Conservation (phyloP, 1,140 invertebrate genomes). For the Marisa cornuarietis region DNA sequence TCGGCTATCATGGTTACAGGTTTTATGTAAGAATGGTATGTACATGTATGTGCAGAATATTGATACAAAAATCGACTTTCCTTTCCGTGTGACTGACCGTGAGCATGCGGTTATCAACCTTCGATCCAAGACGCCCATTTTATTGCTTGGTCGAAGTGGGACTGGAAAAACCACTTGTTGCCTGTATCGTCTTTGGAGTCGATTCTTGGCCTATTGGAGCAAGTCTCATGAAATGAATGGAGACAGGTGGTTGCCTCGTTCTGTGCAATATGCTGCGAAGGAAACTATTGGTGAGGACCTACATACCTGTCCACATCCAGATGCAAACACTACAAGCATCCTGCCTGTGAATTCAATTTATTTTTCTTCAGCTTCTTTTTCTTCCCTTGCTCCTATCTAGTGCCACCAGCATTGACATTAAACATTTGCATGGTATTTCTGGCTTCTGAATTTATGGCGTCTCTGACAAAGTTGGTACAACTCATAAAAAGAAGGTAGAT, state of each 20-base stretch:
- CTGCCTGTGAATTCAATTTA: too few relatives aligned
- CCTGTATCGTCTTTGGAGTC: constrained; percentile 58
- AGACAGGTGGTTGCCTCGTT: constrained; percentile 40
- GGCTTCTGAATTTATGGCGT: too few relatives aligned
- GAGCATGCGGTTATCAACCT: constrained; percentile 61
- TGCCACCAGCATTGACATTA: too few relatives aligned
- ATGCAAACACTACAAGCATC: too few relatives aligned
- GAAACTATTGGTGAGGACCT: constrained; percentile 19
- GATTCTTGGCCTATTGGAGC: constrained; percentile 56
- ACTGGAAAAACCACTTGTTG: constrained; percentile 63
- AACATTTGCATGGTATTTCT: too few relatives aligned
- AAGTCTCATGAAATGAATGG: constrained; percentile 42
- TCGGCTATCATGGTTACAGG: too few relatives aligned
- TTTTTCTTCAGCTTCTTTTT: too few relatives aligned
- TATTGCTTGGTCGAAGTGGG: constrained; percentile 59
- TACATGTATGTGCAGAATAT: constrained; percentile 35
- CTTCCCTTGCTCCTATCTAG: too few relatives aligned
- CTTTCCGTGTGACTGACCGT: constrained; percentile 59
- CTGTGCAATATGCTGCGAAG: constrained; percentile 26
- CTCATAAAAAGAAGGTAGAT: too few relatives aligned
- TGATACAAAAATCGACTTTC: constrained; percentile 59
- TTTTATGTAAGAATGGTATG: too few relatives aligned
- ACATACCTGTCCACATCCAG: background rate
- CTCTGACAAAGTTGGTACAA: too few relatives aligned
- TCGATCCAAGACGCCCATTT: constrained; percentile 44